phyloP scores from a whole-genome alignment of 1,140 invertebrate genomes.

The Zaprionus kolodkinae region DNA sequence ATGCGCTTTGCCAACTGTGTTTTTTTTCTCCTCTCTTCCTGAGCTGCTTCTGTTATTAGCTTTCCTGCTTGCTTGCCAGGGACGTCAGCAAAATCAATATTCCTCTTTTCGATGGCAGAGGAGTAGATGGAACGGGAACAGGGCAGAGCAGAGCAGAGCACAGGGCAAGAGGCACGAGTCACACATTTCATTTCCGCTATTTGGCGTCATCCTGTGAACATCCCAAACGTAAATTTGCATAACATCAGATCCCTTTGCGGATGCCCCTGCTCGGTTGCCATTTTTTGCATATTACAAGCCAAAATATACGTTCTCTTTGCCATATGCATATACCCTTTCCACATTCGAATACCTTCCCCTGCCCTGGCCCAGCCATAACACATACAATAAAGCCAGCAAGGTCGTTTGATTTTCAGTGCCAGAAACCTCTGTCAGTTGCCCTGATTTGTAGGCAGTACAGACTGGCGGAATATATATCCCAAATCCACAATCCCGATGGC shows the following conservation, averaged over 20 bases:
- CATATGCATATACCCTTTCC: neutral
- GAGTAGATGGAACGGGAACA: constrained; percentile 18
- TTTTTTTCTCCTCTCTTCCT: constrained; percentile 6
- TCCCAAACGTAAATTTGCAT: constrained; percentile 52
- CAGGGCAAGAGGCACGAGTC: constrained; percentile 40
- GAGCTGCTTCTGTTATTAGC: constrained; percentile 25
- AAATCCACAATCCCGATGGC: neutral
- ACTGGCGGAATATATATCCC: neutral
- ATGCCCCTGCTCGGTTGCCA: constrained; percentile 12
- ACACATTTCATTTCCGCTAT: constrained; percentile 67
- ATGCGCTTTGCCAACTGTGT: neutral
- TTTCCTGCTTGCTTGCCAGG: constrained; percentile 25
- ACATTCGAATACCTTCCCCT: neutral
- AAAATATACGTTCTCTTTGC: constrained; percentile 34
- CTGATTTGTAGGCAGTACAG: neutral
- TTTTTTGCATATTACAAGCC: constrained; percentile 36
- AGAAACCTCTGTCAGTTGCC: constrained; percentile 9
- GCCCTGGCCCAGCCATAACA: neutral
- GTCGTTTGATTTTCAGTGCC: constrained; percentile 42
- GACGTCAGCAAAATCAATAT: constrained; percentile 62
- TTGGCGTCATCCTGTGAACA: constrained; percentile 39
- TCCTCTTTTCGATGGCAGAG: constrained; percentile 1
- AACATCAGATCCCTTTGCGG: constrained; percentile 21
- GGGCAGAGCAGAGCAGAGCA: neutral
- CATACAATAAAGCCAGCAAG: constrained; percentile 14